These are phyloP conservation scores for Dicerorhinus sumatrensis DNA, from an alignment of 2,113 vertebrate genomes.

Conservation along the genomic window DNA sequence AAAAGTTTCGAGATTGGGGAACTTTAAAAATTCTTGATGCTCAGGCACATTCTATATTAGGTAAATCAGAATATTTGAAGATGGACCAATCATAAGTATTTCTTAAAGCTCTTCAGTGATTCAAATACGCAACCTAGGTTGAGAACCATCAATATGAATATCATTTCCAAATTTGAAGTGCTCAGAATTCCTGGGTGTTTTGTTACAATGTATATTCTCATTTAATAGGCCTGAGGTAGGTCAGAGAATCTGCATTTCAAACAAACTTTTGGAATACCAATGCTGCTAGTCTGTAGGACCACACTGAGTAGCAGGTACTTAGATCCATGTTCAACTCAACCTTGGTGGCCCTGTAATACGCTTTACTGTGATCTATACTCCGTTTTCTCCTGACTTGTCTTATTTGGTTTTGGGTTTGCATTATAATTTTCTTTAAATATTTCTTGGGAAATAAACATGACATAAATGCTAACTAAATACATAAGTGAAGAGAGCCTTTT, in stretches of 20 bases:
- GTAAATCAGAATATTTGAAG: neutral
- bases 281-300: neutral
- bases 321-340: neutral
- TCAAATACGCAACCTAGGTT: neutral
- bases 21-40: neutral
- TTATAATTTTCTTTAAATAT: neutral
- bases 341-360: neutral
- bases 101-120: neutral
- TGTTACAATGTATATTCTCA: neutral
- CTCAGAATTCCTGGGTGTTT: neutral
- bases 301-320: neutral
- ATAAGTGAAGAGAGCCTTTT: neutral
- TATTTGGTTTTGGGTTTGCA: neutral
- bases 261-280: neutral
- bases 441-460: neutral
- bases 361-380: neutral
- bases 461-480: neutral
- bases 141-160: neutral
- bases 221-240: neutral
- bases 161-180: conserved; percentile 5
- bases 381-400: neutral
- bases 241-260: neutral
- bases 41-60: neutral
- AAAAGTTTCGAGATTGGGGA: neutral
- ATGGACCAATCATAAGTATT: neutral